These are phyloP conservation scores for Oostethus manadensis DNA, from an alignment of 2,113 vertebrate species.

Conservation along the genomic window DNA sequence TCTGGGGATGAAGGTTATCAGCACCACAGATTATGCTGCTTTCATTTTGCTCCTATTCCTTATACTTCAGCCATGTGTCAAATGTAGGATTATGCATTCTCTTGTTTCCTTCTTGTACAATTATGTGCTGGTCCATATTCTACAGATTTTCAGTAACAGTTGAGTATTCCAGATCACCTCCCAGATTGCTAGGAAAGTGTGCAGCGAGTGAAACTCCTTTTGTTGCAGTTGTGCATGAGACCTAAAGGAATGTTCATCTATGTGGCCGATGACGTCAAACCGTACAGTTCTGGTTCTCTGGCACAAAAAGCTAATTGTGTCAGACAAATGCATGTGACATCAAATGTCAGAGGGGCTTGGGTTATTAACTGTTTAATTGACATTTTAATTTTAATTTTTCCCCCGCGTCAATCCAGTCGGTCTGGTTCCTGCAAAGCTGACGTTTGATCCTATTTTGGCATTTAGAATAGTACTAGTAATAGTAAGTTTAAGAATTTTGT, in stretches of 20 bases:
- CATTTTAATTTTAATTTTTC: background rate
- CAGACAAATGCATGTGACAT: slow-evolving; percentile 28
- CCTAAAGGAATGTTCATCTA: slow-evolving; percentile 25
- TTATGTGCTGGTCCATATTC: background rate
- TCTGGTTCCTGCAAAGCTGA: slow-evolving; percentile 5
- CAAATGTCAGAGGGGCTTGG: background rate
- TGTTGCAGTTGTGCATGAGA: slow-evolving; percentile 12
- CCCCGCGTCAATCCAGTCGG: background rate
- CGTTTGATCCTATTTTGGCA: slow-evolving; percentile 3
- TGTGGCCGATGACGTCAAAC: slow-evolving; percentile 1
- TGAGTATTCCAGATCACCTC: background rate
- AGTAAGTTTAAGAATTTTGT: background rate
- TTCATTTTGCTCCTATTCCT: background rate
- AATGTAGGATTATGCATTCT: slow-evolving; percentile 7
- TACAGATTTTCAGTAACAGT: background rate
- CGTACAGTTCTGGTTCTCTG: background rate
- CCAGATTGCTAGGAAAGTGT: background rate
- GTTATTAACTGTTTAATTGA: background rate
- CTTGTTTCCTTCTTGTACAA: background rate
- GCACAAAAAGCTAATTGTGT: slow-evolving; percentile 13
- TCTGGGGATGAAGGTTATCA: background rate
- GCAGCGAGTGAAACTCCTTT: background rate
- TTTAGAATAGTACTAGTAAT: background rate
- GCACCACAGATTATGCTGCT: background rate
- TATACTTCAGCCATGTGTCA: slow-evolving; percentile 12